Evolutionary conservation across 2,797 vertebrate species (phyloP), one percentile per base, ranked within the genome.

Genomic region (Acestrorhynchus altus): DNA sequence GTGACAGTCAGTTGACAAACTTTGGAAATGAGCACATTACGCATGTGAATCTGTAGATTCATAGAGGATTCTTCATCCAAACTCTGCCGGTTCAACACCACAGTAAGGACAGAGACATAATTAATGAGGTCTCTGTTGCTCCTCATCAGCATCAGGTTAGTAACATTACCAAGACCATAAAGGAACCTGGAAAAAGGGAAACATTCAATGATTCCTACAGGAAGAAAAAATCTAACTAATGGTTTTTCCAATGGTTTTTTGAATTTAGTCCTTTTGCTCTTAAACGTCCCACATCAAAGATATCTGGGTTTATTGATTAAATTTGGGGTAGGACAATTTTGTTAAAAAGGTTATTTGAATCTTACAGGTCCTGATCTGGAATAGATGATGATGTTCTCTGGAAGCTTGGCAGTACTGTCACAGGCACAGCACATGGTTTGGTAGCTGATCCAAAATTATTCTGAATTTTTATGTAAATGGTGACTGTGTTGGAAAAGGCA

Each of bases 391-490:
- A 2, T 40, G 84, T 86, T 77, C 82, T 90, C 46, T 81, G 76
- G 87, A 92, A 91, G 81, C 86, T 90, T 0, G 95, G 94, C 47
- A 85, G 83, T 16, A 96, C 95, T 9, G 72, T 90, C 20, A 96
- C 90, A 0, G 79, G 90, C 54, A 94, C 92, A 2, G 93, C 78
- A 74, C 95, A 96, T 0, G 90, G 93, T 81, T 87, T 89, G 9
- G 88, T 92, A 54, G 83, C 84, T 10, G 93, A 89, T 76, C 94
- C 94, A 60, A 83, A 76, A 0, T 51, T 74, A 69, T 93, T 95
- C 73, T 86, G 86, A 85, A 96, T 88, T 87, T 88, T 83, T 16
- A 83, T 94, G 56, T 90, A 91, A 82, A 96, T 78, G 11, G 86
- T 91, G 46, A 96, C 95, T 96, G 76, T 0, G 76, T n/a, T 26